Evolutionary conservation across 2,888 invertebrate genomes (phyloP), one percentile per base, ranked within the genome.

Genomic region (Mythimna pallens): DNA sequence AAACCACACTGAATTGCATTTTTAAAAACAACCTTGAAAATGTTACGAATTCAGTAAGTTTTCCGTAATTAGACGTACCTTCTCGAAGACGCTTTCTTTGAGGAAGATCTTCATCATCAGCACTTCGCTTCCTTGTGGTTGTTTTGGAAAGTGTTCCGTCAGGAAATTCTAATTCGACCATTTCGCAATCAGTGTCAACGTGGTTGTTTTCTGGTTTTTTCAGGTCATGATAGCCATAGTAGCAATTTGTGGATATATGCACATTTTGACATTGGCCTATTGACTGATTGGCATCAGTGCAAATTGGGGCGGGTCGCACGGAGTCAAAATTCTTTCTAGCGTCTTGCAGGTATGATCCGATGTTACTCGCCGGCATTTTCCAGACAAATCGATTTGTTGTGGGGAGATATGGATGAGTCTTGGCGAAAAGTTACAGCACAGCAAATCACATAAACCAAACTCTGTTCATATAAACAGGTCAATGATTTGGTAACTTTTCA

Each of bases 231-330:
- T 93, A 96, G 67, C 97, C 97, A 81, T 97, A 96, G 86, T 96
- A 97, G 85, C 96, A 96, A 89, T 96, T 96, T 61, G 94, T 95
- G 64, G 96, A 96, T 87, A 96, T 92, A 87, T 95, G 95, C 82
- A 96, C 87, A 86, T 93, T 95, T 80, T 93, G 95, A 90, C 92
- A 94, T 91, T 94, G 95, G 83, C 92, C 93, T 90, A 91, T 89
- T 89, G 90, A 87, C 87, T 91, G 92, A 87, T 92, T 93, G 87
- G 92, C 90, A 89, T 94, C 92, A 78, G 88, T 80, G 85, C 92
- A 94, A 91, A 95, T 88, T 81, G 95, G 94, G 84, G 93, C 94
- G 85, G 95, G 96, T 86, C 95, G 93, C 85, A 95, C 92, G 78
- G 94, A 93, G 81, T 94, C 93, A 87, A 95, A 95, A 93, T 95